phyloP scores from a whole-genome alignment of 2,888 invertebrate genomes.

The Ommatoiulus sabulosus region DNA sequence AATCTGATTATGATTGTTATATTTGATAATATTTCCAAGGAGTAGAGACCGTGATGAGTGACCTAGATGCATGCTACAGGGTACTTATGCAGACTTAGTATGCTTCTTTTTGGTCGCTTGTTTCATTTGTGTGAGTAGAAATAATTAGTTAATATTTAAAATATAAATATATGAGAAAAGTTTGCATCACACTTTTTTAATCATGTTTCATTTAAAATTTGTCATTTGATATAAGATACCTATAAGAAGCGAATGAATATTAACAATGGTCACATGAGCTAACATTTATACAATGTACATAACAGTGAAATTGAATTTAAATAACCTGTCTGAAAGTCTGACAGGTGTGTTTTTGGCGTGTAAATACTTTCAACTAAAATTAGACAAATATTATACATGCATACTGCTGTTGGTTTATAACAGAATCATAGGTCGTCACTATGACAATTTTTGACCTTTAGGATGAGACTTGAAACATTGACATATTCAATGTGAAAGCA shows the following conservation, averaged over 20 bases:
- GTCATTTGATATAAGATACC: neutral
- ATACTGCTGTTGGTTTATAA: neutral
- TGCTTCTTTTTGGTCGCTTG: neutral
- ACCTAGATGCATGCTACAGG: slow-evolving; percentile 20
- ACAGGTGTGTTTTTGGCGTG: neutral
- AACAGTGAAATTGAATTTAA: neutral
- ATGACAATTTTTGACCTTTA: too few species aligned
- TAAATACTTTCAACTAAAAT: neutral
- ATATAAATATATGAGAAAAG: neutral
- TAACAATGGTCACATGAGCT: neutral
- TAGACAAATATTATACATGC: neutral
- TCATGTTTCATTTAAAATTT: neutral
- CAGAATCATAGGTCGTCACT: too few species aligned
- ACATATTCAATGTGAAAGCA: neutral
- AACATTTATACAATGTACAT: neutral
- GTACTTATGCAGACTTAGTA: neutral
- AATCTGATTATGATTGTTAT: neutral
- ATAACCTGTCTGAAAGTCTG: neutral
- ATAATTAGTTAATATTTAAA: neutral
- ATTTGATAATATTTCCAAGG: neutral
- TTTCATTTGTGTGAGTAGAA: neutral
- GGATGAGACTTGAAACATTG: neutral
- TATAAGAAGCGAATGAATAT: neutral
- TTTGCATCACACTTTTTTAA: neutral
- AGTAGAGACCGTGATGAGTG: neutral